phyloP scores from a whole-genome alignment of 2,113 vertebrate species.

The Scophthalmus maximus region DNA sequence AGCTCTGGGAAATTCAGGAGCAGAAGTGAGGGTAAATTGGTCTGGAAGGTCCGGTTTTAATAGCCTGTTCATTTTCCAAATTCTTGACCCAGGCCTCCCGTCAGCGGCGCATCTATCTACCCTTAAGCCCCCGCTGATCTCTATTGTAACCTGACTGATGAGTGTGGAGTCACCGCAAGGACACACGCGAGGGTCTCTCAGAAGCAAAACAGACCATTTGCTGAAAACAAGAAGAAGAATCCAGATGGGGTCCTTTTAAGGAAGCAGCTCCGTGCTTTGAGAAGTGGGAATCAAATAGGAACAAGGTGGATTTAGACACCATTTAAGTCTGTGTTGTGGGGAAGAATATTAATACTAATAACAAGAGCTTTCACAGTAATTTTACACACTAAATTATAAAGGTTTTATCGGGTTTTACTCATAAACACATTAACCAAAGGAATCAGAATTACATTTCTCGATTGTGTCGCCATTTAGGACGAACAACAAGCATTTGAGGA shows the following conservation, averaged over 20 bases:
- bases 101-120: slow-evolving; percentile 18
- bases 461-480: slow-evolving; percentile 39
- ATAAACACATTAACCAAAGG: slow-evolving; percentile 5
- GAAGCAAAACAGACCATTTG: slow-evolving; percentile 47
- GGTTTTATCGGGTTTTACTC: neutral
- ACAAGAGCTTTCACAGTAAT: neutral
- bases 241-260: slow-evolving; percentile 75
- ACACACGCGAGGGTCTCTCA: slow-evolving; percentile 25
- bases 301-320: slow-evolving; percentile 16
- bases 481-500: slow-evolving; percentile 55
- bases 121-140: slow-evolving; percentile 39
- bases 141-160: slow-evolving; percentile 47
- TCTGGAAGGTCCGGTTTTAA: neutral
- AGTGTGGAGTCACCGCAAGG: slow-evolving; percentile 45
- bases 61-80: slow-evolving; percentile 57
- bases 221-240: slow-evolving; percentile 33
- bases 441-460: slow-evolving; percentile 7
- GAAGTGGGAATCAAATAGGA: slow-evolving; percentile 25
- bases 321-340: slow-evolving; percentile 8
- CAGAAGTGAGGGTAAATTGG: slow-evolving; percentile 23
- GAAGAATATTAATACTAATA: neutral
- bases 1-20: slow-evolving; percentile 15
- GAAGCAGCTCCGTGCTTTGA: slow-evolving; percentile 43
- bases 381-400: neutral
- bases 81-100: slow-evolving; percentile 41